These are phyloP conservation scores for Xestia c-nigrum DNA, from an alignment of 2,888 invertebrate species.

Conservation along the genomic window DNA sequence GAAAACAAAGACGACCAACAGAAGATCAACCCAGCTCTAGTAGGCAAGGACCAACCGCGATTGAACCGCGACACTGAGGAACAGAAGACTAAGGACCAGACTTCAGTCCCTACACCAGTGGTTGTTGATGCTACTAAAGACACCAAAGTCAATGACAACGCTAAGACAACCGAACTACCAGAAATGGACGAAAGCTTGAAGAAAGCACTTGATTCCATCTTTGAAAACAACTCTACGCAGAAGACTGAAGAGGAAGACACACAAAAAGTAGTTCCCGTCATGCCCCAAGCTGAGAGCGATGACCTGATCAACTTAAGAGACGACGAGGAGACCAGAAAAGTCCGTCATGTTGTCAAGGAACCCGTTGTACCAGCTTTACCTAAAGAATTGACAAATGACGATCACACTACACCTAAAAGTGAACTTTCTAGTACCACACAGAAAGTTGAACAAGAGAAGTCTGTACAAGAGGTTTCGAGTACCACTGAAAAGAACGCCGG, in stretches of 20 bases:
- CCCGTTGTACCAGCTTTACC: constrained; percentile 14
- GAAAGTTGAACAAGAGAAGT: not conserved
- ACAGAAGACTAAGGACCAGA: constrained; percentile 34
- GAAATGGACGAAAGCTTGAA: constrained; percentile 26
- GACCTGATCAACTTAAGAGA: constrained; percentile 30
- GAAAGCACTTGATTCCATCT: constrained; percentile 1
- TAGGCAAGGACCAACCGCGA: constrained; percentile 38
- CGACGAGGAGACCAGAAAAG: constrained; percentile 32
- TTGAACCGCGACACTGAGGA: constrained; percentile 41
- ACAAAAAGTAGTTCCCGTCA: constrained; percentile 10
- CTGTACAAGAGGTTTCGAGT: constrained; percentile 16
- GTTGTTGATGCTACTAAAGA: constrained; percentile 28
- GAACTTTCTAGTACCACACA: constrained; percentile 32
- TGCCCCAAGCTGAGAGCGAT: constrained; percentile 27
- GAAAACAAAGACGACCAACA: constrained; percentile 28
- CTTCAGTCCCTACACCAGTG: constrained; percentile 13
- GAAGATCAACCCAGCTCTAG: constrained; percentile 33
- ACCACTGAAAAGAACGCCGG: constrained; percentile 18
- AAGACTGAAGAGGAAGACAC: constrained; percentile 8
- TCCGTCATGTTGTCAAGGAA: constrained; percentile 5
- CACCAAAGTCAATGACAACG: constrained; percentile 27
- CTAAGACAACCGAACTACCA: constrained; percentile 7
- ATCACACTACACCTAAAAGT: constrained; percentile 18
- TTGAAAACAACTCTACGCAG: constrained; percentile 21
- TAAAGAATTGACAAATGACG: constrained; percentile 13